Evolutionary conservation across 1,140 invertebrate species (phyloP).

Genomic region (Euwallacea similis): DNA sequence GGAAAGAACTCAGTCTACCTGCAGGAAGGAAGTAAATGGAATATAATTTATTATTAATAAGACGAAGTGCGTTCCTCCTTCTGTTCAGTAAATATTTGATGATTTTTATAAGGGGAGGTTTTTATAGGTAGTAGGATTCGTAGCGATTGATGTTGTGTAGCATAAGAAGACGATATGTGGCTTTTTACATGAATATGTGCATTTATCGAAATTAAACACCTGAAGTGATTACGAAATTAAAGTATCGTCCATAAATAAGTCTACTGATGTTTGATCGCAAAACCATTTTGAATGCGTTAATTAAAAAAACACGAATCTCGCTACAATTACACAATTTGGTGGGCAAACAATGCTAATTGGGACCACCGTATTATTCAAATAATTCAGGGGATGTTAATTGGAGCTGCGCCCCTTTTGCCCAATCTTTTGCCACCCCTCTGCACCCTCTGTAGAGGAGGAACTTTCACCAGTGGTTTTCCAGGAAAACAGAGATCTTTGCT

Average conservation of each 20-base stretch:
- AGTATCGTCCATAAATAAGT: too few species aligned
- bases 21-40: conserved; percentile 38
- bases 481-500: too few species aligned
- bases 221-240: too few species aligned
- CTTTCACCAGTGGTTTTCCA: conserved; percentile 34
- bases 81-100: conserved; percentile 30
- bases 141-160: too few species aligned
- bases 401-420: conserved; percentile 41
- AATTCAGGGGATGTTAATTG: conserved; percentile 53
- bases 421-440: conserved; percentile 9
- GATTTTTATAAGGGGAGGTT: conserved; percentile 18
- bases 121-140: conserved; percentile 4
- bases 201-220: too few species aligned
- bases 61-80: conserved; percentile 14
- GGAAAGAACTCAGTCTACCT: conserved; percentile 23
- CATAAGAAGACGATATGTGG: too few species aligned
- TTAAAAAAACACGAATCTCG: too few species aligned
- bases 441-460: background rate
- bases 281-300: too few species aligned
- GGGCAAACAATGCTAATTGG: conserved; percentile 48
- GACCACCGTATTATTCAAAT: conserved; percentile 46
- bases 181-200: too few species aligned
- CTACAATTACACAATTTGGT: conserved; percentile 28
- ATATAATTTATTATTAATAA: conserved; percentile 40
- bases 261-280: too few species aligned